Conservation (phyloP, 2,113 vertebrate species). For the Perca fluviatilis region DNA sequence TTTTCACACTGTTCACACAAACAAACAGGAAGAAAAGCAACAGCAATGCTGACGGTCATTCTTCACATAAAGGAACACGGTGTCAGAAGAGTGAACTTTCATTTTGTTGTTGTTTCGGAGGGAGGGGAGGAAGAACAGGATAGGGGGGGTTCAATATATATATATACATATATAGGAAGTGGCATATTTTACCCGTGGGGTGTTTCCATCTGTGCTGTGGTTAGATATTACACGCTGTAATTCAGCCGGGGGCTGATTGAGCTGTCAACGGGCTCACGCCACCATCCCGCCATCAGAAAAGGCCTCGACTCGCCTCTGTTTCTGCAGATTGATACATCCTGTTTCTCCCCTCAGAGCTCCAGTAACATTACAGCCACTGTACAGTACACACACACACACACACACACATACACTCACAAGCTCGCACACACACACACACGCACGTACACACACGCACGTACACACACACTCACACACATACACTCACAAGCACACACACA, state of each 20-base stretch:
- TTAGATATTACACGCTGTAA: slow-evolving; percentile 79
- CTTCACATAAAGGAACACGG: slow-evolving; percentile 4
- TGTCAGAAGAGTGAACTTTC: slow-evolving; percentile 56
- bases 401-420: too few species aligned
- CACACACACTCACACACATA: too few species aligned
- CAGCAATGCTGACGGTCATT: slow-evolving; percentile 39
- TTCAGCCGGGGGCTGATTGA: slow-evolving; percentile 82
- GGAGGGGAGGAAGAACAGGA: not conserved
- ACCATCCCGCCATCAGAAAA: slow-evolving; percentile 49
- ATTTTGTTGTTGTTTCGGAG: slow-evolving; percentile 43
- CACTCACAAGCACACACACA: too few species aligned
- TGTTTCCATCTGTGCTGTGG: slow-evolving; percentile 69
- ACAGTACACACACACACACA: not conserved
- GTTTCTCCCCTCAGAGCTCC: slow-evolving; percentile 64
- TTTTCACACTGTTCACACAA: not conserved
- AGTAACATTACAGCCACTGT: slow-evolving; percentile 30
- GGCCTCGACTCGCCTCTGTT: slow-evolving; percentile 30
- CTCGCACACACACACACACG: too few species aligned
- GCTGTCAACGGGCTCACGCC: slow-evolving; percentile 75
- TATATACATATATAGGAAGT: slow-evolving; percentile 52
- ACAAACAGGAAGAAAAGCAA: slow-evolving; percentile 9
- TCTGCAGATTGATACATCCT: slow-evolving; percentile 74
- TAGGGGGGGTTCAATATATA: slow-evolving; percentile 29
- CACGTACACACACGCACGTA: too few species aligned
- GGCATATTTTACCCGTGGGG: slow-evolving; percentile 67